Conservation (phyloP, 2,113 vertebrate species). For the Rhagologus leucostigma region DNA sequence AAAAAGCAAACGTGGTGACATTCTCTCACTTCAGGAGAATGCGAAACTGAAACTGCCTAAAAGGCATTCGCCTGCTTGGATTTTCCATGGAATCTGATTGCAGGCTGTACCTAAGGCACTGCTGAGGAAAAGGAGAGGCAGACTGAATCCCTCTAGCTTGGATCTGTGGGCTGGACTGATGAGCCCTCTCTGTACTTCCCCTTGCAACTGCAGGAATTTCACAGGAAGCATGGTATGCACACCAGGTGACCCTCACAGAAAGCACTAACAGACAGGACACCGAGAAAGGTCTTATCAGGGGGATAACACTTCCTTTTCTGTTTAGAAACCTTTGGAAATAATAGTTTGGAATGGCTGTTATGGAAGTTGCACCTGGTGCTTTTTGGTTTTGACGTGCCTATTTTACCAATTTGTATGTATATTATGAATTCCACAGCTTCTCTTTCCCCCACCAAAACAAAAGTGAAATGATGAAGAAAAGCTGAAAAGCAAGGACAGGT, state of each 20-base stretch:
- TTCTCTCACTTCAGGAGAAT: not conserved
- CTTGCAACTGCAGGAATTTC: not conserved
- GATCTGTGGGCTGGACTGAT: not conserved
- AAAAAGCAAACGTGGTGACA: not conserved
- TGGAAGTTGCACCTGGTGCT: not conserved
- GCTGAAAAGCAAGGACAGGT: not conserved
- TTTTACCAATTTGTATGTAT: not conserved
- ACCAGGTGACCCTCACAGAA: not conserved
- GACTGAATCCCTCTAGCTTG: not conserved
- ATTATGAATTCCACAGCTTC: not conserved
- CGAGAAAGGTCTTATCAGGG: not conserved
- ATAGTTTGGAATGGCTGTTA: not conserved
- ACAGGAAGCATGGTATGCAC: fast-evolving
- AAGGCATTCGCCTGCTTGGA: not conserved
- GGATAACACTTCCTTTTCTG: not conserved
- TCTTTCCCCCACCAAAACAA: not conserved
- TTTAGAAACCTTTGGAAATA: not conserved
- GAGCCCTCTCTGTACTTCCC: not conserved
- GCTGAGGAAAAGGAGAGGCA: not conserved
- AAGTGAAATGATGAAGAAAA: not conserved
- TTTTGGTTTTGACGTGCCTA: not conserved
- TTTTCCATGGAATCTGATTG: not conserved
- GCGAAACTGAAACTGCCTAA: not conserved
- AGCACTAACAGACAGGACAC: not conserved
- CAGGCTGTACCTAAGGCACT: not conserved